Evolutionary conservation across 37 sponge, comb jelly and placozoan genomes (phyloP).

Genomic region (Sycon ciliatum): DNA sequence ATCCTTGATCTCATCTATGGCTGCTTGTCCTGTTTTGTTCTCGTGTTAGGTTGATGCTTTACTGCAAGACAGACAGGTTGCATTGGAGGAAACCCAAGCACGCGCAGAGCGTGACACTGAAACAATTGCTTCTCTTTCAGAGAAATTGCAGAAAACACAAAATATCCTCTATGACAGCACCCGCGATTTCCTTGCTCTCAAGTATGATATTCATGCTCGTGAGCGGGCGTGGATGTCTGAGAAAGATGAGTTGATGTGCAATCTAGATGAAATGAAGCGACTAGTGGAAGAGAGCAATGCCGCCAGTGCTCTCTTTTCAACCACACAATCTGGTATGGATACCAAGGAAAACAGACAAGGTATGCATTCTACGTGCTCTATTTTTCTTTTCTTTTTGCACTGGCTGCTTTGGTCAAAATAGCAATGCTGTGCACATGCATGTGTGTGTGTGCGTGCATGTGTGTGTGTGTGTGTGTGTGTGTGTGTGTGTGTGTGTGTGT

Average conservation of each 20-base stretch:
- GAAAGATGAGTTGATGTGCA: constrained; percentile 67
- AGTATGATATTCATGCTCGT: constrained; percentile 70
- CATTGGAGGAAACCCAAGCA: constrained; percentile 61
- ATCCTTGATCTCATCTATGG: neutral
- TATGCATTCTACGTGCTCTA: too few relatives aligned
- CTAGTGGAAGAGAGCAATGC: constrained; percentile 46
- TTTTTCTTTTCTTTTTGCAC: too few relatives aligned
- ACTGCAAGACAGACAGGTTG: constrained; percentile 72
- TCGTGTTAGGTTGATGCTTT: constrained; percentile 70
- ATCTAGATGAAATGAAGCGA: constrained; percentile 61
- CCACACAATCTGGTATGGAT: neutral
- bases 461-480: too few relatives aligned
- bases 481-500: too few relatives aligned
- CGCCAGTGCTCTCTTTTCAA: neutral
- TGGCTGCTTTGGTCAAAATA: too few relatives aligned
- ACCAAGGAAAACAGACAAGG: too few relatives aligned
- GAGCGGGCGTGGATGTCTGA: constrained; percentile 87
- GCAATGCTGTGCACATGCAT: too few relatives aligned
- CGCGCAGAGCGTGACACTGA: constrained; percentile 53
- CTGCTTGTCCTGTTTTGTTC: neutral
- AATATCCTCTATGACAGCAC: constrained; percentile 87
- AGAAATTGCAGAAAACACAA: constrained; percentile 79
- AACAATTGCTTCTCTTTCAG: constrained; percentile 52
- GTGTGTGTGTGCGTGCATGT: too few relatives aligned
- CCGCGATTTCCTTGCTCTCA: constrained; percentile 86